These are phyloP conservation scores for Melanotaenia trifasciata DNA, from an alignment of 2,797 vertebrate species.

Conservation along the genomic window DNA sequence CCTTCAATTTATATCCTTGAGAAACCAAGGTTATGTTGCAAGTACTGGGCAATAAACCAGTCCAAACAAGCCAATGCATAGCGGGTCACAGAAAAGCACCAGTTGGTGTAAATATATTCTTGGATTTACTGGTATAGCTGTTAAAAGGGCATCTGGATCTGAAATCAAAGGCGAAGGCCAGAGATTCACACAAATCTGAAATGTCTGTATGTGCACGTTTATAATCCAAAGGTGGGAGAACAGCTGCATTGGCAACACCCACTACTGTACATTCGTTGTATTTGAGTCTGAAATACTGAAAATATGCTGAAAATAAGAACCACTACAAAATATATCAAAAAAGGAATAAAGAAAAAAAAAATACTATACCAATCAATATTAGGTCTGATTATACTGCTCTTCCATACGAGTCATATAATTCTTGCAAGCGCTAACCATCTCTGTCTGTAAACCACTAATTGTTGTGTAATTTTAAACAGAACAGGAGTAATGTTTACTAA, in stretches of 20 bases:
- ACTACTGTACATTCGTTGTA: slow-evolving; percentile 25
- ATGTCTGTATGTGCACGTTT: slow-evolving; percentile 56
- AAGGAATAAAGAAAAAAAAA: background rate
- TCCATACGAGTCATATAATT: slow-evolving; percentile 26
- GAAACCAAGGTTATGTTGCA: slow-evolving; percentile 60
- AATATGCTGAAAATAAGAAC: slow-evolving; percentile 47
- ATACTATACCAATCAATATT: slow-evolving; percentile 31
- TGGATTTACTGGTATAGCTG: slow-evolving; percentile 55
- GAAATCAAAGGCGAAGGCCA: slow-evolving; percentile 60
- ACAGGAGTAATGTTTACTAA: slow-evolving; percentile 42
- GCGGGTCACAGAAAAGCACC: slow-evolving; percentile 42
- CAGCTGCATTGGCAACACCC: slow-evolving; percentile 38
- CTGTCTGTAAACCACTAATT: background rate
- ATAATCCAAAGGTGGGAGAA: slow-evolving; percentile 56
- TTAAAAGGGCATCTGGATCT: slow-evolving; percentile 67
- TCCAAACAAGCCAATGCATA: slow-evolving; percentile 36
- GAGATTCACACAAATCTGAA: slow-evolving; percentile 48
- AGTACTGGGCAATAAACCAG: slow-evolving; percentile 48
- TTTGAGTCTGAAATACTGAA: slow-evolving; percentile 38
- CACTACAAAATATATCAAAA: slow-evolving; percentile 39
- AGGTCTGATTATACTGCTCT: slow-evolving; percentile 33
- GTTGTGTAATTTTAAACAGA: slow-evolving; percentile 17
- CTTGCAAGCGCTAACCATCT: slow-evolving; percentile 34
- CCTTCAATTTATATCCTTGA: slow-evolving; percentile 53
- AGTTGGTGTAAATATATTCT: slow-evolving; percentile 57